Conservation (phyloP, 2,888 invertebrate genomes). For the Drosophila recens region DNA sequence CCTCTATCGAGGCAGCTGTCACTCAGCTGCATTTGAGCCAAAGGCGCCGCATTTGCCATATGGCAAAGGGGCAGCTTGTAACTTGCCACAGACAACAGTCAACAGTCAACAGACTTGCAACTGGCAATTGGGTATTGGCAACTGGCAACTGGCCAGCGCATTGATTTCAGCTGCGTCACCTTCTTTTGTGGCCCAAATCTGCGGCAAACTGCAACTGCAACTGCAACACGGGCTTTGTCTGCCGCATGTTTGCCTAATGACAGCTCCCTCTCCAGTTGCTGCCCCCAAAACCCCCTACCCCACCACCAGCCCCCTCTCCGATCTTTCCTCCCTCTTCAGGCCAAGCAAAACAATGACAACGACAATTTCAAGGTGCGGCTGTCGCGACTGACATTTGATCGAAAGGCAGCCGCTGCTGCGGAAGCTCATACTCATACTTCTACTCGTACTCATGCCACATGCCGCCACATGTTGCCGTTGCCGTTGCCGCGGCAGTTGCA, state of each 20-base stretch:
- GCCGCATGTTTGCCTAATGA: slow-evolving; percentile 66
- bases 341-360: slow-evolving; percentile 58
- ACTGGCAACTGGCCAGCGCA: slow-evolving; percentile 52
- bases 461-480: slow-evolving; percentile 44
- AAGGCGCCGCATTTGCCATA: slow-evolving; percentile 22
- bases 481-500: slow-evolving; percentile 25
- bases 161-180: slow-evolving; percentile 80
- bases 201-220: slow-evolving; percentile 25
- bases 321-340: background rate
- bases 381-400: slow-evolving; percentile 69
- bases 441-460: background rate
- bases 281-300: background rate
- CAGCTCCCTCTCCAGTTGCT: slow-evolving; percentile 44
- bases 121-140: slow-evolving; percentile 13
- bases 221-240: slow-evolving; percentile 16
- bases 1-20: slow-evolving; percentile 45
- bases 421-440: slow-evolving; percentile 52
- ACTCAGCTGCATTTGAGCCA: slow-evolving; percentile 31
- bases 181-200: slow-evolving; percentile 58
- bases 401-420: slow-evolving; percentile 71
- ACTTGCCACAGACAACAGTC: background rate
- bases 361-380: slow-evolving; percentile 59
- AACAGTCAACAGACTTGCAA: slow-evolving; percentile 2
- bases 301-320: background rate
- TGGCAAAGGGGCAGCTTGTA: slow-evolving; percentile 3